Percentiles rank a stretch among this genome's conserved stretches.
Conservation (phyloP, 1,140 invertebrate genomes). For the Drosophila sproati region DNA sequence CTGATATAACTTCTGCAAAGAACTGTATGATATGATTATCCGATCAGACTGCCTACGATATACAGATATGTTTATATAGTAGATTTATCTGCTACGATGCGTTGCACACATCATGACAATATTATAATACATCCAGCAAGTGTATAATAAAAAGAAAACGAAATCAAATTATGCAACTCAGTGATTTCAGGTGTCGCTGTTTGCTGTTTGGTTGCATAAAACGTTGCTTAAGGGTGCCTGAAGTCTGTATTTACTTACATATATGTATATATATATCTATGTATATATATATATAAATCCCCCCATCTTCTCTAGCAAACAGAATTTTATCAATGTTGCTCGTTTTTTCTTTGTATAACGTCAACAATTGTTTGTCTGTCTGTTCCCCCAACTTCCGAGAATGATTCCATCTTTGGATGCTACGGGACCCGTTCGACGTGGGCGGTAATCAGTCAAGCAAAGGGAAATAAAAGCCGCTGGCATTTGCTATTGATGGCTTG, state of each 20-base stretch:
- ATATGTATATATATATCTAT: not conserved
- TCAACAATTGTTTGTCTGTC: conserved; percentile 1
- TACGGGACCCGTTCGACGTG: not conserved
- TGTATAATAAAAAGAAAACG: conserved; percentile 11
- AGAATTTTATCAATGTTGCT: conserved; percentile 34
- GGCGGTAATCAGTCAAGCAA: conserved; percentile 70
- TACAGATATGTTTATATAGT: too few relatives aligned
- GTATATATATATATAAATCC: too few relatives aligned
- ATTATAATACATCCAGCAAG: not conserved
- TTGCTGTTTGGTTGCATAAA: conserved; percentile 49
- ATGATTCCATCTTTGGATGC: conserved; percentile 1
- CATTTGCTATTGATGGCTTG: conserved; percentile 69
- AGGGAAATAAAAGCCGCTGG: conserved; percentile 48
- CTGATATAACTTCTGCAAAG: too few relatives aligned
- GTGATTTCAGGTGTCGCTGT: conserved; percentile 71
- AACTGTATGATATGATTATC: too few relatives aligned
- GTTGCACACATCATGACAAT: not conserved
- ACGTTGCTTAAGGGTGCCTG: conserved; percentile 3
- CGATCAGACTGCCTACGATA: too few relatives aligned
- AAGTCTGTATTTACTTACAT: not conserved
- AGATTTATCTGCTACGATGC: not conserved
- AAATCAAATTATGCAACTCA: conserved; percentile 79
- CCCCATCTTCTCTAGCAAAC: conserved; percentile 24
- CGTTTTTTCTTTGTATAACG: conserved; percentile 18
- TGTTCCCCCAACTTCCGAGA: not conserved